Base-by-base conservation (phyloP, 2,113 vertebrate genomes). In the Mormoops blainvillei region DNA sequence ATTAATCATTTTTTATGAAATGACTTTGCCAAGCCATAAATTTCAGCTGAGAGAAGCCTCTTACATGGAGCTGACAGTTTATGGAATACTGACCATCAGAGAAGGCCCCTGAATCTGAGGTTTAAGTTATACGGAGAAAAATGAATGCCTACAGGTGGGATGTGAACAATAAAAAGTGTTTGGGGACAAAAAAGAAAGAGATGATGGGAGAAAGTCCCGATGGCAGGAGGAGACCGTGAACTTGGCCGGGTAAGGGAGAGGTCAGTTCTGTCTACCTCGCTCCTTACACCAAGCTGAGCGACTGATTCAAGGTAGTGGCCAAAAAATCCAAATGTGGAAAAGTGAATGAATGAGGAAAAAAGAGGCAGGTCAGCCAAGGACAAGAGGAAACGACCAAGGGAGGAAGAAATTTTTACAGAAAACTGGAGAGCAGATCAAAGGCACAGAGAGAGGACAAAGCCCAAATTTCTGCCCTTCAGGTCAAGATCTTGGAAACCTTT, bases 1-100 rank as follows among this genome's bases (percentile, higher is more conserved):
- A 98, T 97, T 92, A 94, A 94, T 97, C 2, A n/a, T 92, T 73
- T 38, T 97, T 97, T 97, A 98, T 97, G 97, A 97, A 97, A 94
- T 4, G 54, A 2, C 74, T 97, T 85, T 87, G 74, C 41, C 67
- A 65, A 94, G 97, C 92, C 91, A 87, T 94, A 96, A 97, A 98
- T 88, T 88, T 87, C 90, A 91, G 73, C 73, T 11, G 93, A 95
- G 95, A 90, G 67, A 87, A 89, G 56, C 18, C 77, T 97, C 52
- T 36, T 74, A 36, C 67, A 5, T 4, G 28, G n/a, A 68, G 41
- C 45, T 92, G 97, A 67, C 67, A 31, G 77, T 54, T 56, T 43
- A 38, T 38, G 43, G 95, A 82, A 43, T 15, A 63, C 83, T 70
- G 86, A 48, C 24, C 2, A 0, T 71, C 65, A 16, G 48, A 88